Conservation (phyloP, 2,888 invertebrate genomes). For the Oxytorus armatus region DNA sequence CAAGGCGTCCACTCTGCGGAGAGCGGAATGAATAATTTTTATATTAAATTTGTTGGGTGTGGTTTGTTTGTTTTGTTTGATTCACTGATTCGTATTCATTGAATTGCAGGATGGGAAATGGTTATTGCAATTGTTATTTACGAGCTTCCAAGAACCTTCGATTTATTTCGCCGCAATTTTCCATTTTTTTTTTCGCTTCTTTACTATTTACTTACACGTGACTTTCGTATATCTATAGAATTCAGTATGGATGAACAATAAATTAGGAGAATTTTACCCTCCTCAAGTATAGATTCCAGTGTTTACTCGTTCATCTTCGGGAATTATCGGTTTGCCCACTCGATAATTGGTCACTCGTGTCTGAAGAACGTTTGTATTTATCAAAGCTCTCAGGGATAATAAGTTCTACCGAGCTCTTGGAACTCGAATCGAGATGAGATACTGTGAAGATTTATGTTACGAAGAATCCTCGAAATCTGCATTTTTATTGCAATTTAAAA, state of each 20-base stretch:
- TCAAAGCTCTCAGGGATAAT: background rate
- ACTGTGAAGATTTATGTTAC: background rate
- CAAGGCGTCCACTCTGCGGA: no score
- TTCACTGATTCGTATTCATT: background rate
- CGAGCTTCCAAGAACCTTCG: background rate
- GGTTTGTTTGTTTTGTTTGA: no score
- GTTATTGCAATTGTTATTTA: background rate
- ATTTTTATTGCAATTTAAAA: no score
- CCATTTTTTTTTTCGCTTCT: slow-evolving; percentile 1
- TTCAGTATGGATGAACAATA: slow-evolving; percentile 5
- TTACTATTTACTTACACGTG: background rate
- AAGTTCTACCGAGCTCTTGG: background rate
- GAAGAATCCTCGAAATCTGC: background rate
- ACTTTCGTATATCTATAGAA: slow-evolving; percentile 7
- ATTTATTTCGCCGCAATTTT: background rate
- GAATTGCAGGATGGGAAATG: background rate
- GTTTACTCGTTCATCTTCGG: slow-evolving; percentile 12
- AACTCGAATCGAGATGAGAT: background rate
- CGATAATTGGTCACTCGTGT: slow-evolving; percentile 44
- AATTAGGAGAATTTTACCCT: slow-evolving; percentile 30
- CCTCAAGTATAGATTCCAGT: background rate
- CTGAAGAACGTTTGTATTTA: slow-evolving; percentile 7
- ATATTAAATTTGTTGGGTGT: no score
- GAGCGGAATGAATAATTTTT: no score
- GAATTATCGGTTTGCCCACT: slow-evolving; percentile 21